Conservation (phyloP, 2,888 invertebrate genomes). For the Hecatera dysodea region DNA sequence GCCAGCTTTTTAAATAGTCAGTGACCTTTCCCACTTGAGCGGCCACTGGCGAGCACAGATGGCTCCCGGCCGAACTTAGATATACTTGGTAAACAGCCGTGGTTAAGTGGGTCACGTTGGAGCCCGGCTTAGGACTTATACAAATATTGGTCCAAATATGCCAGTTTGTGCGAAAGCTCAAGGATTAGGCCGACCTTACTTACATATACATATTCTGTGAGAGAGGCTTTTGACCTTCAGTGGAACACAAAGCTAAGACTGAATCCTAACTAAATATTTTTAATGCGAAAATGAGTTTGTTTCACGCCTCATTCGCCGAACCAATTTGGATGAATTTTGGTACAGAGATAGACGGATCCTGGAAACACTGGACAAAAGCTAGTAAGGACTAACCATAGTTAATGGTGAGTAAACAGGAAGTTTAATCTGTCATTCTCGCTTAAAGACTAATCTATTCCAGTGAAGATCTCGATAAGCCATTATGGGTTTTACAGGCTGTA, state of each 20-base stretch:
- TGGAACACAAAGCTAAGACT: neutral
- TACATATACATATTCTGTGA: slow-evolving; percentile 3
- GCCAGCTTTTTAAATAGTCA: slow-evolving; percentile 21
- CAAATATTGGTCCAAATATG: slow-evolving; percentile 21
- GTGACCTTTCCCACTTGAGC: slow-evolving; percentile 30
- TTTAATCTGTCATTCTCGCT: neutral
- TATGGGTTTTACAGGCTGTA: neutral
- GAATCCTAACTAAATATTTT: too few species aligned
- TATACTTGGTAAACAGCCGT: slow-evolving; percentile 25
- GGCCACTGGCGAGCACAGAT: slow-evolving; percentile 12
- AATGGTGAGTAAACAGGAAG: too few species aligned
- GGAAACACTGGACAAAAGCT: too few species aligned
- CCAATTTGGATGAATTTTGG: too few species aligned
- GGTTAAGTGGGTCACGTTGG: slow-evolving; percentile 35
- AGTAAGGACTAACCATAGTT: too few species aligned
- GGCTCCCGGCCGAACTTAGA: slow-evolving; percentile 29
- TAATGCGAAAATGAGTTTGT: too few species aligned
- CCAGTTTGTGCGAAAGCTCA: neutral
- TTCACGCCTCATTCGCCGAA: too few species aligned
- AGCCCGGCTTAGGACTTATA: slow-evolving; percentile 16
- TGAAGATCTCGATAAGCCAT: neutral
- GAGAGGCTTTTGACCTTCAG: neutral
- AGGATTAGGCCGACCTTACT: slow-evolving; percentile 19
- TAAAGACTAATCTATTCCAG: neutral
- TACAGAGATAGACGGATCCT: too few species aligned